Evolutionary conservation across 2,888 invertebrate species (phyloP).

Genomic region (Eilema depressum): DNA sequence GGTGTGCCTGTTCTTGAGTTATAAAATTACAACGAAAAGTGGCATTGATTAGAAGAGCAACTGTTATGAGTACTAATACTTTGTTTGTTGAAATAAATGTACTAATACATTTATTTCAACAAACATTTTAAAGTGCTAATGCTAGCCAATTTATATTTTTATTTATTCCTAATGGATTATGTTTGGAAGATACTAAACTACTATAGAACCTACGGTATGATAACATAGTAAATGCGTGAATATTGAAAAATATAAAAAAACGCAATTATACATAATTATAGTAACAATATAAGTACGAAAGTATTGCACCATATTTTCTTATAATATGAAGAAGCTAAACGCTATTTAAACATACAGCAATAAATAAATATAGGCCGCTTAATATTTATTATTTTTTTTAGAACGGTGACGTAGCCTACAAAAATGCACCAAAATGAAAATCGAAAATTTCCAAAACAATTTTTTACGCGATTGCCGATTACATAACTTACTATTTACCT

Average conservation of each 20-base stretch:
- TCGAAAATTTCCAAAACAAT: conserved; percentile 53
- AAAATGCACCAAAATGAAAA: background rate
- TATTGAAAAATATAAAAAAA: background rate
- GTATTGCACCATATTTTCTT: background rate
- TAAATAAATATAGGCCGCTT: background rate
- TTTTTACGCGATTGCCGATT: conserved; percentile 60
- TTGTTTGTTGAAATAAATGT: too few relatives aligned
- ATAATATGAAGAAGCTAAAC: background rate
- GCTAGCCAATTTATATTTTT: background rate
- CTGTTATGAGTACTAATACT: too few relatives aligned
- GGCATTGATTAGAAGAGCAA: too few relatives aligned
- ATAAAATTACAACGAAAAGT: too few relatives aligned
- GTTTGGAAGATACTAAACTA: background rate
- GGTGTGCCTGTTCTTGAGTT: too few relatives aligned
- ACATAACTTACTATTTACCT: conserved; percentile 75
- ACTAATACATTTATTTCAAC: too few relatives aligned
- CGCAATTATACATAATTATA: background rate
- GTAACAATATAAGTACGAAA: background rate
- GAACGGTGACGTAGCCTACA: background rate
- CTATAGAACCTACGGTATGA: background rate
- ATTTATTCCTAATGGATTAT: background rate
- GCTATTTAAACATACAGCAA: background rate
- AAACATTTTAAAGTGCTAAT: background rate
- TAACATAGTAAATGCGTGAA: too few relatives aligned
- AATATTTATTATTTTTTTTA: background rate